Evolutionary conservation across 2,113 vertebrate species (phyloP).

Genomic region (Peucedramus taeniatus): DNA sequence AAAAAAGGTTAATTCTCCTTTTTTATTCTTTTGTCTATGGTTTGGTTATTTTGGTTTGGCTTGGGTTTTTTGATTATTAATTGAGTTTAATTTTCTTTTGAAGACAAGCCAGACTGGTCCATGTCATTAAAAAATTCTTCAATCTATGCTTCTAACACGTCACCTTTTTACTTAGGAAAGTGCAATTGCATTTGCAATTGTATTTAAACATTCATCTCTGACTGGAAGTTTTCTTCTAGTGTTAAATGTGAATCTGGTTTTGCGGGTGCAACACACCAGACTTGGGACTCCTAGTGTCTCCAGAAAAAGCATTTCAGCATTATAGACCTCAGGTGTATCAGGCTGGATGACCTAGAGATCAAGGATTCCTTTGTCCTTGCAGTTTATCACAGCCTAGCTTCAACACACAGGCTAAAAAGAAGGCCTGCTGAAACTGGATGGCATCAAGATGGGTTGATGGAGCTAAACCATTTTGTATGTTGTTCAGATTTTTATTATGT

Average conservation of each 20-base stretch:
- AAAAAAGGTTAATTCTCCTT: not conserved
- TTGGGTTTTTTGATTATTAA: not conserved
- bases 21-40: not conserved
- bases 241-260: not conserved
- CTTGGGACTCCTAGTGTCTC: not conserved
- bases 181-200: not conserved
- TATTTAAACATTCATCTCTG: not conserved
- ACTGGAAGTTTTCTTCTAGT: not conserved
- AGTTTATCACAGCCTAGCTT: rapidly evolving
- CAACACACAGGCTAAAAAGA: not conserved
- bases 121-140: not conserved
- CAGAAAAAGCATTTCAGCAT: not conserved
- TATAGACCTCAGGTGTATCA: not conserved
- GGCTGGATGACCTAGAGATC: not conserved
- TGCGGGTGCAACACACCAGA: not conserved
- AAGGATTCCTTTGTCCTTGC: not conserved
- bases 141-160: not conserved
- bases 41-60: not conserved
- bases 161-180: not conserved
- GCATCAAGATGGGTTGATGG: not conserved
- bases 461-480: not conserved
- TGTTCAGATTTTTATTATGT: not conserved
- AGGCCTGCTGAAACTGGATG: not conserved
- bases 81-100: not conserved
- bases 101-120: not conserved